These are phyloP conservation scores for Nycticorax nycticorax DNA, from an alignment of 2,113 vertebrate genomes.

Conservation along the genomic window DNA sequence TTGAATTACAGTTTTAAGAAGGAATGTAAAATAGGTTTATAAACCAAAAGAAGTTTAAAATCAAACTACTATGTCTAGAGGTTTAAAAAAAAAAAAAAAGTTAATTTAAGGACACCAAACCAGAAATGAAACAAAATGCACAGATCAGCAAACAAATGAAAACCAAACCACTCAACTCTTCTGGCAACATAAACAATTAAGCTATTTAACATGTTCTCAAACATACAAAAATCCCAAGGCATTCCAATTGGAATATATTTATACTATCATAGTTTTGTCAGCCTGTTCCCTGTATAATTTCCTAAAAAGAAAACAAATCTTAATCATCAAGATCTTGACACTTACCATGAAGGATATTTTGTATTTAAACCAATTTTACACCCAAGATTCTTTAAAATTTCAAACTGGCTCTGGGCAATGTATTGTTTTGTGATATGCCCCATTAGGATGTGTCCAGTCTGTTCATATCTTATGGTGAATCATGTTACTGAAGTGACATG, in stretches of 20 bases:
- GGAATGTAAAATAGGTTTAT: not conserved
- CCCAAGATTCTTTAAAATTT: not conserved
- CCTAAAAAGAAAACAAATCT: not conserved
- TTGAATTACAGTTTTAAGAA: not conserved
- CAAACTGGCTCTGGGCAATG: not conserved
- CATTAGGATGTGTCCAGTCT: not conserved
- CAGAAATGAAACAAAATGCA: not conserved
- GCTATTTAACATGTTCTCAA: not conserved
- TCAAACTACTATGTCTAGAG: not conserved
- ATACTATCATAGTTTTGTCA: not conserved
- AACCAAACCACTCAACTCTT: not conserved
- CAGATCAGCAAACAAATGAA: not conserved
- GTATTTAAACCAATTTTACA: not conserved
- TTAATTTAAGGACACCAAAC: not conserved
- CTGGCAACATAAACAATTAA: not conserved
- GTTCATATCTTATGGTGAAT: not conserved
- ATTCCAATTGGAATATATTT: not conserved
- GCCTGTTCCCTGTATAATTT: not conserved
- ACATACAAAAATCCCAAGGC: not conserved
- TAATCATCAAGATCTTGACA: not conserved
- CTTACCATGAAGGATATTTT: not conserved
- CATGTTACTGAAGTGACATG: not conserved
- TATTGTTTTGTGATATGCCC: not conserved
- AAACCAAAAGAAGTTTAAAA: not conserved
- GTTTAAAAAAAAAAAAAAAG: not conserved